Conservation (phyloP, 2,888 invertebrate species). For the Mystacides longicornis region DNA sequence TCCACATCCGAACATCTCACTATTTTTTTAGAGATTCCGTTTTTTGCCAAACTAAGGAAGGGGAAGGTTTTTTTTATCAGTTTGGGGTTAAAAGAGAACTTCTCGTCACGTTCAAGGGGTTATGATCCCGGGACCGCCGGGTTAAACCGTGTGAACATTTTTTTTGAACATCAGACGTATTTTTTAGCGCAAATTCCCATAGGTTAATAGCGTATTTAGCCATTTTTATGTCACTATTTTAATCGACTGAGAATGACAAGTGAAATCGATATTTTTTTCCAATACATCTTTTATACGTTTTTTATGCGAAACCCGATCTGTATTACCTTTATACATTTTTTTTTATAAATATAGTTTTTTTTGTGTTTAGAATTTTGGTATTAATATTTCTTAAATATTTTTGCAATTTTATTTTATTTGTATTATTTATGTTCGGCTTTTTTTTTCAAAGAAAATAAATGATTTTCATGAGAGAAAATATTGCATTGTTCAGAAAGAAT, state of each 20-base stretch:
- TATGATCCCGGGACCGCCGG: background rate
- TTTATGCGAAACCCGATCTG: background rate
- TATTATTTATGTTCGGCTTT: too few relatives aligned
- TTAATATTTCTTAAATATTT: too few relatives aligned
- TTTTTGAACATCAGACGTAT: background rate
- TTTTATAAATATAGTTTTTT: background rate
- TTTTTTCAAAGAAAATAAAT: too few relatives aligned
- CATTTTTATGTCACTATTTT: slow-evolving; percentile 4
- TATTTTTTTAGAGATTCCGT: too few relatives aligned
- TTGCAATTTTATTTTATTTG: background rate
- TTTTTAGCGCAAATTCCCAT: background rate
- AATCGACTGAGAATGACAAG: slow-evolving; percentile 22
- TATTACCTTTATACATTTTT: background rate
- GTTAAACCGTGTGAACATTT: background rate
- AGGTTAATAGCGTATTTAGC: background rate
- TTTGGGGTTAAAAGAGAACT: background rate
- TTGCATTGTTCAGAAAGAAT: too few relatives aligned
- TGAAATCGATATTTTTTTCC: slow-evolving; percentile 19
- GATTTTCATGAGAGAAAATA: too few relatives aligned
- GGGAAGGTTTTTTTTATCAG: background rate
- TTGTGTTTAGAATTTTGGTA: background rate
- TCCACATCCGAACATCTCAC: too few relatives aligned
- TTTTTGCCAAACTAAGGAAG: background rate
- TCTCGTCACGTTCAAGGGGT: background rate
- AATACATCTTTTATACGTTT: background rate